Percentiles rank a stretch among this genome's conserved stretches.
phyloP scores from a whole-genome alignment of 2,888 invertebrate species.

The Portevinia maculata region DNA sequence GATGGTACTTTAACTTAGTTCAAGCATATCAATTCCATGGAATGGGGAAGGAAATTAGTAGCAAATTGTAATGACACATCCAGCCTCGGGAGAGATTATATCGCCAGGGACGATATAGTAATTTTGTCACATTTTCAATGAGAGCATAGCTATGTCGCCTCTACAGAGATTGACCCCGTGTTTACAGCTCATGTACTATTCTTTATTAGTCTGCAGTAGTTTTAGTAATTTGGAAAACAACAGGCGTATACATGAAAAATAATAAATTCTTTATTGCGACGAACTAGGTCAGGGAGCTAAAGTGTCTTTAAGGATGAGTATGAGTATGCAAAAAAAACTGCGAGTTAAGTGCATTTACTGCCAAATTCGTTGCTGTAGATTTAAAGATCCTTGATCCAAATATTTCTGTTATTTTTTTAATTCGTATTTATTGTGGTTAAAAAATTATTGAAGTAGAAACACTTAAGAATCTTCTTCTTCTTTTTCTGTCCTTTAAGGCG shows the following conservation, averaged over 20 bases:
- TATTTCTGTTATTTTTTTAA: no score
- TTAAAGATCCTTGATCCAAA: no score
- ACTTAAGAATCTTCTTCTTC: no score
- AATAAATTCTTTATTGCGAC: not conserved
- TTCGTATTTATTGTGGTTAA: no score
- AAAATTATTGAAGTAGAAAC: no score
- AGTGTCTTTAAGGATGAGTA: not conserved
- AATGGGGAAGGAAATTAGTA: not conserved
- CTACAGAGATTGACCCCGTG: not conserved
- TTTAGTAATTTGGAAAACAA: constrained; percentile 9
- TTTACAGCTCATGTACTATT: constrained; percentile 21
- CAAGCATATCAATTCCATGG: not conserved
- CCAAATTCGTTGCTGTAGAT: no score
- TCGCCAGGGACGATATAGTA: not conserved
- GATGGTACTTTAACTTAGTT: not conserved
- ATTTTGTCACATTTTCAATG: not conserved
- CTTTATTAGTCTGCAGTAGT: constrained; percentile 19
- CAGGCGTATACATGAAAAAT: constrained; percentile 4
- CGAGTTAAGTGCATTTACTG: not conserved
- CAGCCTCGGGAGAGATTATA: not conserved
- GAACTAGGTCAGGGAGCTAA: not conserved
- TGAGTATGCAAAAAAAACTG: not conserved
- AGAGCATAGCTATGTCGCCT: not conserved
- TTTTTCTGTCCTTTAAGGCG: no score
- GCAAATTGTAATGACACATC: constrained; percentile 5